Evolutionary conservation across 2,888 invertebrate genomes (phyloP).

Genomic region (Eupeodes latifasciatus): DNA sequence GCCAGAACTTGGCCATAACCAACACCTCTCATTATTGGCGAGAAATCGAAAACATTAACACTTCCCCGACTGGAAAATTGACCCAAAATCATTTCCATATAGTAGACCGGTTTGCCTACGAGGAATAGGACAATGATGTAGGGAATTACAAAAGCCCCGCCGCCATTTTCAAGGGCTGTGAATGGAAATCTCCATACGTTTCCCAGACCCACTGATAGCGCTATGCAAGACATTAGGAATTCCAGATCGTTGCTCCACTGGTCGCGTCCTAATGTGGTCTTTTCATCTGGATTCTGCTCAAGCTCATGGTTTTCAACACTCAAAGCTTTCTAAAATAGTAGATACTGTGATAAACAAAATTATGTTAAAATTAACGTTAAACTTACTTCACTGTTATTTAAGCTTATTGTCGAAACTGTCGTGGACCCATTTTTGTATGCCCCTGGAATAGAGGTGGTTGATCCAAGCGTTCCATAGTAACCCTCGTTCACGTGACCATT

Average conservation of each 20-base stretch:
- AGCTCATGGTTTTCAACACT: not conserved
- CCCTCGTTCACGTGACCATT: constrained; percentile 79
- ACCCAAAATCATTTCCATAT: constrained; percentile 89
- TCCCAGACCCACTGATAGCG: constrained; percentile 87
- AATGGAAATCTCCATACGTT: constrained; percentile 89
- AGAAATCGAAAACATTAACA: constrained; percentile 87
- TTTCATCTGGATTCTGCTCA: not conserved
- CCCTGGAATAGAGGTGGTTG: constrained; percentile 78
- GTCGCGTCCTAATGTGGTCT: constrained; percentile 78
- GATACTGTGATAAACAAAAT: not conserved
- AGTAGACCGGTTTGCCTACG: constrained; percentile 89
- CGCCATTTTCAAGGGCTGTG: constrained; percentile 88
- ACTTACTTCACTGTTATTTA: constrained; percentile 49
- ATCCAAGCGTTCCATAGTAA: constrained; percentile 78
- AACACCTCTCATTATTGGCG: constrained; percentile 88
- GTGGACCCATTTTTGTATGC: constrained; percentile 64
- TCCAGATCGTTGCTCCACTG: constrained; percentile 87
- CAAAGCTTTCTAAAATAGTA: constrained; percentile 25
- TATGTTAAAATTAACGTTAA: not conserved
- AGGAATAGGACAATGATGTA: constrained; percentile 87
- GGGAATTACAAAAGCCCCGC: constrained; percentile 88
- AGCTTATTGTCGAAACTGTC: constrained; percentile 58
- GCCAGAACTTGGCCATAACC: constrained; percentile 86
- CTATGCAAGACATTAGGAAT: constrained; percentile 87
- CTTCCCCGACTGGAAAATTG: constrained; percentile 90